phyloP scores from a whole-genome alignment of 2,888 invertebrate genomes.

The Phalera bucephala region DNA sequence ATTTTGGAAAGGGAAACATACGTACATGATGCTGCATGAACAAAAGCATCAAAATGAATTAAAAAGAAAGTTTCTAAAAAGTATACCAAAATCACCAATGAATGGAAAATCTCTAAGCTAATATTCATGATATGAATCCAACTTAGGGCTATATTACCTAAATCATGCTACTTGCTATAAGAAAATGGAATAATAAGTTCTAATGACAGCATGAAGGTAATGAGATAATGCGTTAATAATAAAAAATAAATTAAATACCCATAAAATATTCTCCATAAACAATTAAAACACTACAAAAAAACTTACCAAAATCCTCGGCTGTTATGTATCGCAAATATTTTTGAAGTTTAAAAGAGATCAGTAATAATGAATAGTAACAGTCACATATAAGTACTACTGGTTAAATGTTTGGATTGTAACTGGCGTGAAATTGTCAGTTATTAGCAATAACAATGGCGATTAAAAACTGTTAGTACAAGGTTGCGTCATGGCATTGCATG shows the following conservation, averaged over 20 bases:
- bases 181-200: slow-evolving; percentile 29
- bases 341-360: slow-evolving; percentile 7
- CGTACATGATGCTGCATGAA: slow-evolving; percentile 29
- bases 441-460: slow-evolving; percentile 47
- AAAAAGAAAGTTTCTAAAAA: slow-evolving; percentile 38
- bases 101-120: slow-evolving; percentile 44
- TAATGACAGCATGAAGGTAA: slow-evolving; percentile 47
- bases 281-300: slow-evolving; percentile 6
- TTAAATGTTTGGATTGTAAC: slow-evolving; percentile 33
- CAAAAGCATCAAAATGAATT: slow-evolving; percentile 47
- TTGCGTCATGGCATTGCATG: slow-evolving; percentile 40
- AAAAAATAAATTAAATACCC: slow-evolving; percentile 23
- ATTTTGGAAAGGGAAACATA: slow-evolving; percentile 32
- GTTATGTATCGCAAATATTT: slow-evolving; percentile 5
- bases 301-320: slow-evolving; percentile 13
- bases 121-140: slow-evolving; percentile 36
- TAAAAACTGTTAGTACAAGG: slow-evolving; percentile 56
- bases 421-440: slow-evolving; percentile 39
- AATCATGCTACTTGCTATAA: slow-evolving; percentile 49
- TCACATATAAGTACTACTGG: slow-evolving; percentile 15
- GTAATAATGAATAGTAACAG: slow-evolving; percentile 1
- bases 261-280: slow-evolving; percentile 18
- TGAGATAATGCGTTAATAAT: slow-evolving; percentile 56
- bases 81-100: slow-evolving; percentile 31
- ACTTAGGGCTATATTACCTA: slow-evolving; percentile 46